Base-by-base conservation (phyloP, 2,888 invertebrate genomes). In the Epinotia demarniana region DNA sequence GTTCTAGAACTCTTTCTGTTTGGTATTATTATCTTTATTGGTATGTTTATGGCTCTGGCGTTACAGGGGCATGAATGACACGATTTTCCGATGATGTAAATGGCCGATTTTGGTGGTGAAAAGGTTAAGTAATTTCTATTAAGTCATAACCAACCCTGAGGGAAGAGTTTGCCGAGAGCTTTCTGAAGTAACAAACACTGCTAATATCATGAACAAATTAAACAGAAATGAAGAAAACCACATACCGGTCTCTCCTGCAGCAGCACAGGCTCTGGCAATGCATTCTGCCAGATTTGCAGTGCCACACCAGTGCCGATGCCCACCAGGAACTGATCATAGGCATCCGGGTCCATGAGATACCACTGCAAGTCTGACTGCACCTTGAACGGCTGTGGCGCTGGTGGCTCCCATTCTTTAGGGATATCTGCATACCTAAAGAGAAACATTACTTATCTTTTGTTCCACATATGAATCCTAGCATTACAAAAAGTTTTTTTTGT, bases 251-350 rank as follows among this genome's bases (percentile, higher is more conserved):
- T 95, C 81, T 98, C 97, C 90, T 99, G 98, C 55, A 98, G 81
- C 76, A 96, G 87, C 0, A 95, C 93, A 16, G 99, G 98, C 84
- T 99, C 99, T 0, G 98, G 98, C 62, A 97, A 94, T 0, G 97
- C 96, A 89, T 99, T 99, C 85, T 97, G 96, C 97, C 97, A 98
- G 69, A 98, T 96, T 82, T 97, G 97, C 63, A 99, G 96, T 61
- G 96, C 96, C 0, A 96, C 96, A 0, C 97, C 96, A 69, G 96
- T 97, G 66, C 98, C 98, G 70, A 96, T 96, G 27, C 98, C 97
- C 18, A 99, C 97, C 84, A 97, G 96, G 91, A 97, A 99, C 90
- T 99, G 99, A 93, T 99, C 99, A 84, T 97, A 98, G 72, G 99
- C 98, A 93, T 99, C 99, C 0, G 98, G 97, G 86, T 99, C 99